These are phyloP conservation scores for Mayetiola destructor DNA, from an alignment of 2,888 invertebrate genomes.

Conservation along the genomic window DNA sequence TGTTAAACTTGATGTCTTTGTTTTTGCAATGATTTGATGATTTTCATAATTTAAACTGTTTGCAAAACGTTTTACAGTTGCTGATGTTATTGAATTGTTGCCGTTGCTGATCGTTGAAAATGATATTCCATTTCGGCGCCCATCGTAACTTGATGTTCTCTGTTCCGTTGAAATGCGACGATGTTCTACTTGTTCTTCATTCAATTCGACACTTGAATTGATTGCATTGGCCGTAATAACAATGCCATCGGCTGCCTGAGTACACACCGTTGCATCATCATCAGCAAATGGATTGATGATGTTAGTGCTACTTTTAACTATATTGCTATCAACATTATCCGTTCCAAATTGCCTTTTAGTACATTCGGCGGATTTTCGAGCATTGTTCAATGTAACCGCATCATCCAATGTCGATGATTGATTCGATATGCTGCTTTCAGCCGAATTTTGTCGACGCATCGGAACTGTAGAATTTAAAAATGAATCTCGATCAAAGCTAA, in stretches of 20 bases:
- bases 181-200: slow-evolving; percentile 26
- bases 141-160: slow-evolving; percentile 30
- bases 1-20: slow-evolving; percentile 16
- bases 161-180: slow-evolving; percentile 30
- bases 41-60: slow-evolving; percentile 32
- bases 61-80: background rate
- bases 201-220: background rate
- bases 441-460: slow-evolving; percentile 34
- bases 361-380: background rate
- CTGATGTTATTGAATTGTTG: slow-evolving; percentile 1
- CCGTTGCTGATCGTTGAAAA: background rate
- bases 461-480: slow-evolving; percentile 16
- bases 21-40: slow-evolving; percentile 29
- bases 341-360: slow-evolving; percentile 30
- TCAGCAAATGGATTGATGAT: slow-evolving; percentile 15
- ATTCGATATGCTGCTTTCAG: slow-evolving; percentile 35
- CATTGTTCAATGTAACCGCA: background rate
- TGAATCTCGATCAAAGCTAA: background rate
- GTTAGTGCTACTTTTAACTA: slow-evolving; percentile 9
- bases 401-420: slow-evolving; percentile 33
- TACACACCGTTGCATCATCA: background rate
- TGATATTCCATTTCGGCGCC: slow-evolving; percentile 33
- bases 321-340: slow-evolving; percentile 14
- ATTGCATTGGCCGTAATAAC: background rate
- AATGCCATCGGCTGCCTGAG: background rate